phyloP scores from a whole-genome alignment of 2,888 invertebrate genomes.

The Cosmorhoe ocellata region DNA sequence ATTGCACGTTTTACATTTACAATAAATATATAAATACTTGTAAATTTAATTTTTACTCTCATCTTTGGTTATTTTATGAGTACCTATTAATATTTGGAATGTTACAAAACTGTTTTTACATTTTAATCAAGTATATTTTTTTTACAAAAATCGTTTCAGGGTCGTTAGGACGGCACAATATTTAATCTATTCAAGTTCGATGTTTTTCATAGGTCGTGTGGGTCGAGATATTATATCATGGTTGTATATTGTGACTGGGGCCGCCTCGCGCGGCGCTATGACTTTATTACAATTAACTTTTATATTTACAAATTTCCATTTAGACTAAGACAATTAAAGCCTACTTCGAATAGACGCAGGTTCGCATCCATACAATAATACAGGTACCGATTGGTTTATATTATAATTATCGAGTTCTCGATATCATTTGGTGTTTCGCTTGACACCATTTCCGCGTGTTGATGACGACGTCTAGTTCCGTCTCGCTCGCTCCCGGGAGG shows the following conservation, averaged over 20 bases:
- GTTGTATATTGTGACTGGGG: constrained; percentile 45
- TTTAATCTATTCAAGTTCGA: constrained; percentile 80
- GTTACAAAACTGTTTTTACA: constrained; percentile 80
- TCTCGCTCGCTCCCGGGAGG: constrained; percentile 34
- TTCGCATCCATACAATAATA: constrained; percentile 80
- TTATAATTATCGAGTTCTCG: constrained; percentile 59
- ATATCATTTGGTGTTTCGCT: constrained; percentile 65
- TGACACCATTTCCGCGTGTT: constrained; percentile 72
- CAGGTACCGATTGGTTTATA: constrained; percentile 67
- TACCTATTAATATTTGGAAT: constrained; percentile 81
- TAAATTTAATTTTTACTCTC: constrained; percentile 75
- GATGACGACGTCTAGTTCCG: constrained; percentile 35
- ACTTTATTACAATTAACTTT: constrained; percentile 59
- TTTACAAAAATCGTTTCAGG: constrained; percentile 80
- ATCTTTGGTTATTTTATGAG: constrained; percentile 79
- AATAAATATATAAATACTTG: constrained; percentile 83
- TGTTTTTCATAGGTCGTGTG: constrained; percentile 75
- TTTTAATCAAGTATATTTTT: constrained; percentile 74
- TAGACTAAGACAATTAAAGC: constrained; percentile 81
- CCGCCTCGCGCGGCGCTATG: constrained; percentile 60
- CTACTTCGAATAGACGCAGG: constrained; percentile 81
- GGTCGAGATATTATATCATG: constrained; percentile 53
- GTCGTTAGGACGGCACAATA: constrained; percentile 83
- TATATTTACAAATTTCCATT: constrained; percentile 79
- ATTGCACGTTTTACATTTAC: constrained; percentile 83